Percentiles rank a stretch among this genome's conserved stretches.
These are phyloP conservation scores for Diuraphis noxia DNA, from an alignment of 1,140 invertebrate species.

Conservation along the genomic window DNA sequence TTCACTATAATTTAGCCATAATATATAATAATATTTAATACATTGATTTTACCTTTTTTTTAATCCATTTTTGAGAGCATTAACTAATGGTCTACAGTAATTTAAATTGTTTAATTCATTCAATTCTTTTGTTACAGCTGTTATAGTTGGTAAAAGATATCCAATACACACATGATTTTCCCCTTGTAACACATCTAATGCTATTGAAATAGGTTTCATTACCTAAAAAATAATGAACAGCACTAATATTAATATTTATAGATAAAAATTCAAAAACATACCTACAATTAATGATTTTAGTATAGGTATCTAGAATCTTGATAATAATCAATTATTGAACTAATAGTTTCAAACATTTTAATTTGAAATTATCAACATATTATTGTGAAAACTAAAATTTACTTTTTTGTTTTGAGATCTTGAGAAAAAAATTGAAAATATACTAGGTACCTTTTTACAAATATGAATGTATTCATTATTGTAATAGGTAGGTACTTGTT, in stretches of 20 bases:
- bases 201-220: neutral
- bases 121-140: neutral
- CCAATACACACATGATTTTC: conserved; percentile 7
- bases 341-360: too few species aligned
- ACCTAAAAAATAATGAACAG: neutral
- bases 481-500: too few species aligned
- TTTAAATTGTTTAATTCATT: conserved; percentile 13
- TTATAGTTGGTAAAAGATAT: conserved; percentile 1
- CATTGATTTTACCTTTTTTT: neutral
- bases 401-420: neutral
- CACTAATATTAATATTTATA: too few species aligned
- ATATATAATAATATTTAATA: too few species aligned
- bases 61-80: conserved; percentile 13
- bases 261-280: neutral
- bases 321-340: too few species aligned
- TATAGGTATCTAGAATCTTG: neutral
- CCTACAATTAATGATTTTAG: neutral
- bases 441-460: too few species aligned
- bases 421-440: too few species aligned
- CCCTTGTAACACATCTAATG: neutral
- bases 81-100: neutral
- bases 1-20: too few species aligned
- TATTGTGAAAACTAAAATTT: neutral
- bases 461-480: too few species aligned
- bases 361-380: too few species aligned